Evolutionary conservation across 2,113 vertebrate genomes (phyloP), one percentile per base, ranked within the genome.

Genomic region (Oxygymnocypris stewartii): DNA sequence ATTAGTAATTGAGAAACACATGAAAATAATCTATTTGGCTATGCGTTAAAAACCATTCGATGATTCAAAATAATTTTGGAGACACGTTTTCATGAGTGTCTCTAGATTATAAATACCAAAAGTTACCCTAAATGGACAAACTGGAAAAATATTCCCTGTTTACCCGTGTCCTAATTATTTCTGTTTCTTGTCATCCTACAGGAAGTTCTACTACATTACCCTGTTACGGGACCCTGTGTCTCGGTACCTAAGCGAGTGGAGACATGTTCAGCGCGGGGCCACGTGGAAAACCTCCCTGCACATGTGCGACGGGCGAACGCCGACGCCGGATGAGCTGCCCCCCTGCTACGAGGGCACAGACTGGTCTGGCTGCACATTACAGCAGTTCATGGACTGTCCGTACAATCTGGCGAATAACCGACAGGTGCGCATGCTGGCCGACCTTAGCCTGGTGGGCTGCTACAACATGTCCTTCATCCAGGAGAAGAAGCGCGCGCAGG

Each of bases 161-260:
- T 54, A 59, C 16, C 9, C n/a, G 0, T 61, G 69, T 73, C 28
- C 31, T 40, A n/a, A 84, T 31, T 4, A 54, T 74, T 79, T 65
- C 47, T 51, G 2, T 79, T 44, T 75, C 57, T 18, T 35, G 20
- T 79, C 42, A 61, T 28, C 0, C 74, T 89, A 81, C 91, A 99
- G 98, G 92, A 99, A 99, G 90, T 99, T 99, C 92, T 99, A 99
- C 92, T 99, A 99, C 93, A 99, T 99, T 93, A 99, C 98, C 0
- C 94, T 99, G 88, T 95, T 99, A 91, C 95, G 98, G 51, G 98
- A 99, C 94, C 98, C 98, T 0, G 97, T 99, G 23, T 99, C 98
- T 0, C 97, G 98, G 79, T 99, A 99, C 94, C 96, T 99, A 90
- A 99, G 98, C 1, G 98, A 99, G 85, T 99, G 98, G 98, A 95